Conservation (phyloP, 2,797 vertebrate genomes). For the Tarsius wallacei region DNA sequence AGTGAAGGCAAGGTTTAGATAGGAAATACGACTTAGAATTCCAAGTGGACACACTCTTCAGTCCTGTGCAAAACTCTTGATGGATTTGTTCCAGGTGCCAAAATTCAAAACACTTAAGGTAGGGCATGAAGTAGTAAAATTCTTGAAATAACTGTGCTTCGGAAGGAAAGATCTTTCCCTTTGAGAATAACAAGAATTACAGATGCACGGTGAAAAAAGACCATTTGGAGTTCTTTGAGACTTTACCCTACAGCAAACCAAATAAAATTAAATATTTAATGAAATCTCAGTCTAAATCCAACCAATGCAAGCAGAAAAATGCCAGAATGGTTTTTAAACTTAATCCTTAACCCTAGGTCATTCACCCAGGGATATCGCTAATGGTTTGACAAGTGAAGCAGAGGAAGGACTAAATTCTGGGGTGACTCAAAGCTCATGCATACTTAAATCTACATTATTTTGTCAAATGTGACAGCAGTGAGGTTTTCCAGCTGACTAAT, state of each 20-base stretch:
- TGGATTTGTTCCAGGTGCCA: constrained; percentile 16
- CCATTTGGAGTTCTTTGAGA: constrained; percentile 60
- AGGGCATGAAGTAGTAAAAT: constrained; percentile 26
- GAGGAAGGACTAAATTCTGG: neutral
- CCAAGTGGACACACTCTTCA: neutral
- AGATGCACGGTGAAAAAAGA: constrained; percentile 63
- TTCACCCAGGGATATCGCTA: constrained; percentile 54
- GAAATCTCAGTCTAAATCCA: constrained; percentile 68
- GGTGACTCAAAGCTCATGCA: neutral
- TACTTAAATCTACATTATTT: constrained; percentile 19
- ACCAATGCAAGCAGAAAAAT: constrained; percentile 76
- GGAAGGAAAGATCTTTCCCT: constrained; percentile 59
- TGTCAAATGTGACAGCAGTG: neutral
- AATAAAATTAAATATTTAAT: constrained; percentile 83
- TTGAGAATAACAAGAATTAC: constrained; percentile 63
- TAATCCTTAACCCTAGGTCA: constrained; percentile 74
- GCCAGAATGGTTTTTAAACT: constrained; percentile 74
- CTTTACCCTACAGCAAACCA: constrained; percentile 70
- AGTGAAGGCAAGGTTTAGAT: constrained; percentile 35
- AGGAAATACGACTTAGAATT: constrained; percentile 38
- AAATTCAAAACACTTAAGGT: constrained; percentile 59
- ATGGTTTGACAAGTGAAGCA: constrained; percentile 66
- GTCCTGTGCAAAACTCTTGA: neutral
- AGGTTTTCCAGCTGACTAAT: constrained; percentile 32
- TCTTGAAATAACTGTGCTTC: constrained; percentile 68